phyloP scores from a whole-genome alignment of 2,797 vertebrate genomes.

The Lophius americanus region DNA sequence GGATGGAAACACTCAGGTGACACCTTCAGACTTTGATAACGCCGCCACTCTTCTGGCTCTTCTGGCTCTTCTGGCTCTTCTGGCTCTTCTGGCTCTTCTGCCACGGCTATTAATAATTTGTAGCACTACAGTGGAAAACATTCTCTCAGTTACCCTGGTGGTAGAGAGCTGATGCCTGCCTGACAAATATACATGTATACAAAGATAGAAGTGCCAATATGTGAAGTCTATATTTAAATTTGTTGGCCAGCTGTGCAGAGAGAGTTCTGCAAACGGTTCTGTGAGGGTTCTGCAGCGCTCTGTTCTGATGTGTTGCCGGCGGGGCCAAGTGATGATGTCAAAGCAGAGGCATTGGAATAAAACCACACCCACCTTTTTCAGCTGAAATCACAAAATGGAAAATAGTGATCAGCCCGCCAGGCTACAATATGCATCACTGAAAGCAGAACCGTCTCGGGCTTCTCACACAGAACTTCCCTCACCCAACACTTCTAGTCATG shows the following conservation, averaged over 20 bases:
- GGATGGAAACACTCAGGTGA: not conserved
- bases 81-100: slow-evolving; percentile 22
- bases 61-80: slow-evolving; percentile 16
- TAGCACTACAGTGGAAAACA: slow-evolving; percentile 22
- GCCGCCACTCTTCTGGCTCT: not conserved
- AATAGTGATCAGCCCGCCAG: slow-evolving; percentile 60
- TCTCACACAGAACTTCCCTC: slow-evolving; percentile 33
- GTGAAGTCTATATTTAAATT: slow-evolving; percentile 71
- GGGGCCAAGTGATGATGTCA: slow-evolving; percentile 71
- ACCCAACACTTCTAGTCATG: slow-evolving; percentile 6
- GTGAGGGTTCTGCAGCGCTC: slow-evolving; percentile 62
- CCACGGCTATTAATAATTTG: slow-evolving; percentile 43
- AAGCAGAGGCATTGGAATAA: slow-evolving; percentile 65
- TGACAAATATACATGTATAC: not conserved
- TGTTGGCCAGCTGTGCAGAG: slow-evolving; percentile 60
- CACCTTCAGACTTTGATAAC: slow-evolving; percentile 13
- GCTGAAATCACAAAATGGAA: slow-evolving; percentile 64
- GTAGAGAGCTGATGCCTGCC: not conserved
- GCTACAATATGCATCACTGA: slow-evolving; percentile 39
- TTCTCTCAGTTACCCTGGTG: slow-evolving; percentile 13
- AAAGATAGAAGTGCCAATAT: slow-evolving; percentile 28
- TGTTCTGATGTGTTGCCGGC: slow-evolving; percentile 70
- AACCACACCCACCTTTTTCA: slow-evolving; percentile 59
- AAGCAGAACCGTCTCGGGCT: slow-evolving; percentile 45
- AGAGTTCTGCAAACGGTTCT: slow-evolving; percentile 52